phyloP scores from a whole-genome alignment of 2,888 invertebrate genomes.

The Lithophane semibrunnea region DNA sequence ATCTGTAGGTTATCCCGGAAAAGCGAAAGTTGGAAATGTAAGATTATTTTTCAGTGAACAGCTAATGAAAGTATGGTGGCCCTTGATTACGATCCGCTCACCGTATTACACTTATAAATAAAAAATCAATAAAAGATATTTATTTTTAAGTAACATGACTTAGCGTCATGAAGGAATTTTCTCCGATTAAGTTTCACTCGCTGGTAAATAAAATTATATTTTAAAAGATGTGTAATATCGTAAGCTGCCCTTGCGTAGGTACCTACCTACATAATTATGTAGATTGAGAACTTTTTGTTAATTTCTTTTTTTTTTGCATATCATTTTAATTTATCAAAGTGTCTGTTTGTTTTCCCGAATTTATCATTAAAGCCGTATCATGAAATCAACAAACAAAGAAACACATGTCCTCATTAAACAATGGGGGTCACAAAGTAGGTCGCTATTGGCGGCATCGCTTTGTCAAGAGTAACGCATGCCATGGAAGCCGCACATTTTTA shows the following conservation, averaged over 20 bases:
- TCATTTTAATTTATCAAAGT: too few species aligned
- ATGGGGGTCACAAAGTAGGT: constrained; percentile 36
- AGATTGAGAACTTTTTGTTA: too few species aligned
- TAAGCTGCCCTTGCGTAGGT: too few species aligned
- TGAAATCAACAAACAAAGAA: constrained; percentile 38
- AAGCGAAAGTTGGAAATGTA: not conserved
- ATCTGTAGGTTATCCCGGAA: not conserved
- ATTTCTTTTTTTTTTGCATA: too few species aligned
- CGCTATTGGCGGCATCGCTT: constrained; percentile 40
- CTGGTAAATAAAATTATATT: not conserved
- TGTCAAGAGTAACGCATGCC: constrained; percentile 43
- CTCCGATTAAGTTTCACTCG: not conserved
- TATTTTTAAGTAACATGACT: not conserved
- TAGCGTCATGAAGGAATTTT: not conserved
- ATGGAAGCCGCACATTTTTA: constrained; percentile 68
- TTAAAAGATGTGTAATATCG: too few species aligned
- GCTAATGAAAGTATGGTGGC: not conserved
- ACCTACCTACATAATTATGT: too few species aligned
- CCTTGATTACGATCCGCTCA: not conserved
- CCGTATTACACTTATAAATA: constrained; percentile 12
- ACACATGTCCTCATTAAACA: constrained; percentile 36
- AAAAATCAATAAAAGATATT: constrained; percentile 8
- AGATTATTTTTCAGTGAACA: not conserved
- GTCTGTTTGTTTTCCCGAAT: not conserved
- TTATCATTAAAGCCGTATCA: not conserved